Base-by-base conservation (phyloP, 2,888 invertebrate species). In the Eudasyphora cyanicolor region DNA sequence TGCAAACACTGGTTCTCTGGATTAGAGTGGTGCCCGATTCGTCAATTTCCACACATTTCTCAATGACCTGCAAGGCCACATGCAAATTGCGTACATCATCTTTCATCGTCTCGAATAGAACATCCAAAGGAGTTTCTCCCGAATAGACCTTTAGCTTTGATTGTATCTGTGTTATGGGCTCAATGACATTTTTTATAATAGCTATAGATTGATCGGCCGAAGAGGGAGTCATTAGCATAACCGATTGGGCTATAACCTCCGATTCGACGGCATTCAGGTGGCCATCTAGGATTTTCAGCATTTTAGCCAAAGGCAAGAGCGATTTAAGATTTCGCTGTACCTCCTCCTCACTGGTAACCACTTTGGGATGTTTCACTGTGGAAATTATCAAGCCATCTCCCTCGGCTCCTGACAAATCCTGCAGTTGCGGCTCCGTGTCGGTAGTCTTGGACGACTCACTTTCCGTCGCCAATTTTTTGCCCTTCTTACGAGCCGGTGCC, bases 31-130 rank as follows among this genome's bases (percentile, higher is more conserved):
- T 94, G 12, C 94, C 95, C 45, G 94, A 94, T 86, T 94, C 94
- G 89, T 95, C 95, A 86, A 95, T 93, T 87, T 94, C 95, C 45
- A 95, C 93, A 88, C 95, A 95, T 89, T 95, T 95, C 89, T 95
- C 94, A 45, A 95, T 93, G 1, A 95, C 94, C 19, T 94, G 94
- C 5, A 96, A 89, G 27, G 94, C 94, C 86, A 94, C 94, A 87
- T 95, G 95, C 24, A 96, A 90, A 35, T 93, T 93, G 86, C 94
- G 94, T 45, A 96, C 92, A 2, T 95, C 94, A 81, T 94, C 93
- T 8, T 95, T 94, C 87, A 95, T 92, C 1, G 93, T 93, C 84
- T 94, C 93, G 79, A 93, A 92, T 0, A 93, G 88, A 1, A 91
- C 91, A 76, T 92, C 92, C 10, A 92, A 85, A 2, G 91, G 90